phyloP scores from a whole-genome alignment of 1,140 invertebrate species.

The Bombus sibiricus region DNA sequence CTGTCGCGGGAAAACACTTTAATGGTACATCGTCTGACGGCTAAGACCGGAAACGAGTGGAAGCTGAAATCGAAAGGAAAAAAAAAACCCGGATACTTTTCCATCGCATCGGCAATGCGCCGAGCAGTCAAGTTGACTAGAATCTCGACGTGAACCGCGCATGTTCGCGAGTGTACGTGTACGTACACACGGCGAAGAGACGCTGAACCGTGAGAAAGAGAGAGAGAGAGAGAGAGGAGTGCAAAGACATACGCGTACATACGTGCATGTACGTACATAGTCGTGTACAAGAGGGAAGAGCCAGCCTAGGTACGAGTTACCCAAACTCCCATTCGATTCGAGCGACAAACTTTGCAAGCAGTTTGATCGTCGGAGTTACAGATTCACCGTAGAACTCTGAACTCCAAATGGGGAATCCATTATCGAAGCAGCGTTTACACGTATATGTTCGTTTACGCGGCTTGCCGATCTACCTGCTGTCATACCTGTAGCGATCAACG shows the following conservation, averaged over 20 bases:
- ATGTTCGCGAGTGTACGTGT: not conserved
- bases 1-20: slow-evolving; percentile 46
- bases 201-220: not conserved
- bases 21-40: slow-evolving; percentile 54
- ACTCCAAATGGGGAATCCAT: slow-evolving; percentile 71
- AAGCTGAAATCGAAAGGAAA: slow-evolving; percentile 43
- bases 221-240: not conserved
- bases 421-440: slow-evolving; percentile 68
- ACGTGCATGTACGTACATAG: slow-evolving; percentile 24
- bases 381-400: slow-evolving; percentile 70
- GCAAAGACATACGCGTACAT: not conserved
- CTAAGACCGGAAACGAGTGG: slow-evolving; percentile 35
- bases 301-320: slow-evolving; percentile 65
- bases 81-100: slow-evolving; percentile 51
- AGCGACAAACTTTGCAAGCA: slow-evolving; percentile 74
- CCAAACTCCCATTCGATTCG: slow-evolving; percentile 73
- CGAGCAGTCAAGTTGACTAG: slow-evolving; percentile 39
- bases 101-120: slow-evolving; percentile 49
- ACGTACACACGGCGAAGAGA: not conserved
- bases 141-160: not conserved
- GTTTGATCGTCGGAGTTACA: slow-evolving; percentile 72
- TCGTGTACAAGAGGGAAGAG: slow-evolving; percentile 48
- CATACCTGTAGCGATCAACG: slow-evolving; percentile 42
- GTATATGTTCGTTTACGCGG: slow-evolving; percentile 67
- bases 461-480: slow-evolving; percentile 41